Conservation (phyloP, 2,113 vertebrate species). For the Synodontis membranacea region DNA sequence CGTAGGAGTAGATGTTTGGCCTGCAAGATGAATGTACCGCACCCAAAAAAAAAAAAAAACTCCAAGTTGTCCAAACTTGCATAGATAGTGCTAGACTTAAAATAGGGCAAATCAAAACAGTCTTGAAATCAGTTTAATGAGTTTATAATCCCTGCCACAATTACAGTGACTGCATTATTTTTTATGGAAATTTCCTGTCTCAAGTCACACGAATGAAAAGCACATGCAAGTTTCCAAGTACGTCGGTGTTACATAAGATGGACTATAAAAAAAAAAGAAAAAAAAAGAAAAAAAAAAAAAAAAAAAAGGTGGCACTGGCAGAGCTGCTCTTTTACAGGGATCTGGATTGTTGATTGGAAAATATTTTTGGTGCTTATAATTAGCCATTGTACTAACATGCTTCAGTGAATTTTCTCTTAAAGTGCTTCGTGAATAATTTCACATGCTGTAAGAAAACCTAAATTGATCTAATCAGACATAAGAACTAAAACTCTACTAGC, state of each 20-base stretch:
- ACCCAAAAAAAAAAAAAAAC: constrained; percentile 34
- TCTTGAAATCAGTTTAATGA: constrained; percentile 56
- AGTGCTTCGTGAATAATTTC: constrained; percentile 11
- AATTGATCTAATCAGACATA: not conserved
- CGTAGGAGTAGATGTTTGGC: not conserved
- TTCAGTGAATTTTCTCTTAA: not conserved
- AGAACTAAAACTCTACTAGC: not conserved
- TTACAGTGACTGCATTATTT: constrained; percentile 15
- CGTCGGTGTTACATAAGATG: not conserved
- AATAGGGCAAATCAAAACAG: constrained; percentile 34
- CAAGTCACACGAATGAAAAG: constrained; percentile 13
- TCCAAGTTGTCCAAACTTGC: constrained; percentile 53
- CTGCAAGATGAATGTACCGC: constrained; percentile 1
- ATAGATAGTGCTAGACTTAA: constrained; percentile 47
- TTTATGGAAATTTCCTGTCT: not conserved
- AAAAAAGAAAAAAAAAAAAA: not conserved
- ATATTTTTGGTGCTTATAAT: not conserved
- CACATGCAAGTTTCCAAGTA: constrained; percentile 47
- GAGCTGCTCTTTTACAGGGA: not conserved
- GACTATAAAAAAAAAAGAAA: not conserved
- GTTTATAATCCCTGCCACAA: constrained; percentile 54
- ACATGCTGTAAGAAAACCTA: constrained; percentile 1
- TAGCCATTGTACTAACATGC: not conserved
- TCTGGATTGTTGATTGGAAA: not conserved
- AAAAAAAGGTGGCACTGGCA: not conserved